Evolutionary conservation across 2,113 vertebrate species (phyloP), one percentile per base, ranked within the genome.

Genomic region (Mus pahari): DNA sequence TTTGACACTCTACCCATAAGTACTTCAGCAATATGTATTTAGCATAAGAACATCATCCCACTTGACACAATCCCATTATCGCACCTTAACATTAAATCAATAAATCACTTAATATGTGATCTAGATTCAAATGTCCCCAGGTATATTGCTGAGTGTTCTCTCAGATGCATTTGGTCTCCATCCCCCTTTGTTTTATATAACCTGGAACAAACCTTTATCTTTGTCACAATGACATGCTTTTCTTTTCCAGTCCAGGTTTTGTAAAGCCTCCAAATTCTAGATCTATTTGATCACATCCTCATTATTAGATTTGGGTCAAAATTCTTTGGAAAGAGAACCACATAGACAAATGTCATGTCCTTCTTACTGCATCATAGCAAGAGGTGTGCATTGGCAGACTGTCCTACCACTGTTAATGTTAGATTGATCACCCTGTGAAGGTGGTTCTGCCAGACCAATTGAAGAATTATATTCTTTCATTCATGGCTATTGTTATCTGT

Each of bases 231-330:
- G 77, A 74, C 36, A 45, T 77, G 84, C 83, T 86, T 97, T 96
- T 95, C 48, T 92, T 92, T 84, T 89, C 53, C 95, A 93, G 31
- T 86, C 48, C 33, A 86, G 77, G 36, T 48, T 42, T 95, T 71
- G 4, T 79, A 93, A 96, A 39, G 36, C 94, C 39, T 45, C 31
- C 45, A 82, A 48, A 78, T 73, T 73, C 81, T 89, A n/a, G 7
- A 89, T 91, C 86, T 93, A 83, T 95, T 83, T 83, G 62, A 83
- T 89, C 83, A 88, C 68, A 84, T 97, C 33, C 16, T 89, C 4
- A 3, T 95, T 83, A 91, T 96, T 94, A 94, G 84, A 82, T 96
- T 97, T 71, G 42, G 74, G 81, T 92, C 90, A 73, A 86, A 77
- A 45, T 60, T 91, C 91, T 93, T 84, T 75, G 71, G 74, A 71